Conservation (phyloP, 2,797 vertebrate species). For the Acrossocheilus fasciatus region DNA sequence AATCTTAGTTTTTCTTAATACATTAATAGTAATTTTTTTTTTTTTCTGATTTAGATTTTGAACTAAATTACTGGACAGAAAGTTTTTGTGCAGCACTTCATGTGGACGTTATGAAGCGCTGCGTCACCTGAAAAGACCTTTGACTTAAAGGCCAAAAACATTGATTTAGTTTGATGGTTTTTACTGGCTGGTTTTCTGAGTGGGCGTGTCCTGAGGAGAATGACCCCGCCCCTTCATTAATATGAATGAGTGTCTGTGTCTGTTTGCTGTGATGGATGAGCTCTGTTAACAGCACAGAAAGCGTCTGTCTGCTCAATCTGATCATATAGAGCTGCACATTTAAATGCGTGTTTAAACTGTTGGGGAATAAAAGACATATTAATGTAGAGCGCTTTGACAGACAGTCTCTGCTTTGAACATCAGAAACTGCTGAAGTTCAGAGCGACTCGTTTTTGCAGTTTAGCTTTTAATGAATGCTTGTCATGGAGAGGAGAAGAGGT, state of each 20-base stretch:
- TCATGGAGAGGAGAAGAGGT: neutral
- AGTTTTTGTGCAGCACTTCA: neutral
- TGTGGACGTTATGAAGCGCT: neutral
- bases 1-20: neutral
- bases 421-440: neutral
- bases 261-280: conserved; percentile 70
- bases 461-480: neutral
- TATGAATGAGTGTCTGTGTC: conserved; percentile 59
- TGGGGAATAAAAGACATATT: neutral
- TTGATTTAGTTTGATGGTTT: neutral
- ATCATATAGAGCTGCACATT: conserved; percentile 95
- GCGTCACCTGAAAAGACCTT: neutral
- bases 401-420: neutral
- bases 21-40: neutral
- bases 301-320: conserved; percentile 96
- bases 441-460: neutral
- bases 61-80: neutral
- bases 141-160: neutral
- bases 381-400: neutral
- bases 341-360: conserved; percentile 61
- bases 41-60: neutral
- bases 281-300: conserved; percentile 92
- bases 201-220: neutral
- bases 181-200: neutral
- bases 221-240: conserved; percentile 62